Conservation (phyloP, 1,140 invertebrate genomes). For the Phymastichus coffea region DNA sequence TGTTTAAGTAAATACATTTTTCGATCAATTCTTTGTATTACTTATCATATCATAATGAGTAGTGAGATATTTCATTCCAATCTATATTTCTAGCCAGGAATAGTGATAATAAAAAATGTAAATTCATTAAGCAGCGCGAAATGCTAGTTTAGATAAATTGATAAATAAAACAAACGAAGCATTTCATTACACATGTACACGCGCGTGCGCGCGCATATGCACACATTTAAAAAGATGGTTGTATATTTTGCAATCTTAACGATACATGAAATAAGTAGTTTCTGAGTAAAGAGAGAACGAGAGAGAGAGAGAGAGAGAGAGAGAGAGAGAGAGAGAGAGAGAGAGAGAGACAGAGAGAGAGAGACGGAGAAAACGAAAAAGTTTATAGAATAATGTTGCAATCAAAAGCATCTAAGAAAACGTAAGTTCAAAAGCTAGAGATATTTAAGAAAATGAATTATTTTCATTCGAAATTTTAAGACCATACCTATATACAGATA, state of each 20-base stretch:
- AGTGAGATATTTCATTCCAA: neutral
- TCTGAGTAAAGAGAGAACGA: no score
- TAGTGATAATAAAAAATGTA: conserved; percentile 1
- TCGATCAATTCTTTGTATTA: no score
- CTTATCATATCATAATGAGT: no score
- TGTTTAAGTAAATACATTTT: no score
- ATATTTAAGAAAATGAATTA: neutral
- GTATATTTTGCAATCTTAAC: conserved; percentile 19
- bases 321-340: no score
- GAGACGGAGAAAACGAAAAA: conserved; percentile 13
- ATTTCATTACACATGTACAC: no score
- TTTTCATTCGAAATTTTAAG: no score
- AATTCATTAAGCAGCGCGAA: no score
- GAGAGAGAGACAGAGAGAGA: no score
- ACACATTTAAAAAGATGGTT: conserved; percentile 16
- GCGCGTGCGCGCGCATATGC: no score
- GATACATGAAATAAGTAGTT: conserved; percentile 8
- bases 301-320: no score
- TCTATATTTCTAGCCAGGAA: conserved; percentile 13
- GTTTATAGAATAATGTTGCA: conserved; percentile 21
- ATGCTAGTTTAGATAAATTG: neutral
- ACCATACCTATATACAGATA: no score
- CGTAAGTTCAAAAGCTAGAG: neutral
- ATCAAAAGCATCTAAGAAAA: conserved; percentile 1
- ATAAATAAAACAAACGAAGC: neutral